A percentile compares a stretch with the other conserved stretches of the same genome.
Conservation (phyloP, 2,797 vertebrate species). For the Heteromormyrus szaboi region DNA sequence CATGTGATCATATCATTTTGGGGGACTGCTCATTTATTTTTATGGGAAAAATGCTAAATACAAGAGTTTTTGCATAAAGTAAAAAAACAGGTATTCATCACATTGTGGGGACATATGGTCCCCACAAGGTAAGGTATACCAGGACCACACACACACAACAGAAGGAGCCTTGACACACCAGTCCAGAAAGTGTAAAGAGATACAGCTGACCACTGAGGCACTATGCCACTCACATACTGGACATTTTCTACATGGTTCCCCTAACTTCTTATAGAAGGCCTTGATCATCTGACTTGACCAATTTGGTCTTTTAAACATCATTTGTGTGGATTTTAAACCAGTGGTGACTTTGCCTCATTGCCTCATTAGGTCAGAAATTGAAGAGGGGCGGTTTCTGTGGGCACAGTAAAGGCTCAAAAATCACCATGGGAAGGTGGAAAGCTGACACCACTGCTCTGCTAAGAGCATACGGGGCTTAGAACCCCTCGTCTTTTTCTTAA, state of each 20-base stretch:
- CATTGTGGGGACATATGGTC: neutral
- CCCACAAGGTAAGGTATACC: neutral
- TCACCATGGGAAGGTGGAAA: neutral
- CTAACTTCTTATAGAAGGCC: neutral
- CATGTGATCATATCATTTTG: neutral
- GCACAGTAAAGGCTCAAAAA: neutral
- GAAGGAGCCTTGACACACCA: neutral
- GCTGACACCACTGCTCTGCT: neutral
- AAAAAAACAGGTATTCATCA: neutral
- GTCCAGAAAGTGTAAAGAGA: neutral
- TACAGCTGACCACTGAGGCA: neutral
- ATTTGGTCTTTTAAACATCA: neutral
- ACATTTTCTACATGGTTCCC: neutral
- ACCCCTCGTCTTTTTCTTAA: neutral
- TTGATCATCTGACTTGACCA: neutral
- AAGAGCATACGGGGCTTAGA: neutral
- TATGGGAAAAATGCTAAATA: no score
- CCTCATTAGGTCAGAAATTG: neutral
- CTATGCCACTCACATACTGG: neutral
- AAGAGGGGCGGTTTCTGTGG: neutral
- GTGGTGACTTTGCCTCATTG: neutral
- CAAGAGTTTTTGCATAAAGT: neutral
- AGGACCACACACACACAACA: neutral
- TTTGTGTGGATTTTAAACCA: neutral
- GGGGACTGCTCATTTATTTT: no score